These are phyloP conservation scores for Cephus pulcher DNA, from an alignment of 2,888 invertebrate genomes.

Conservation along the genomic window DNA sequence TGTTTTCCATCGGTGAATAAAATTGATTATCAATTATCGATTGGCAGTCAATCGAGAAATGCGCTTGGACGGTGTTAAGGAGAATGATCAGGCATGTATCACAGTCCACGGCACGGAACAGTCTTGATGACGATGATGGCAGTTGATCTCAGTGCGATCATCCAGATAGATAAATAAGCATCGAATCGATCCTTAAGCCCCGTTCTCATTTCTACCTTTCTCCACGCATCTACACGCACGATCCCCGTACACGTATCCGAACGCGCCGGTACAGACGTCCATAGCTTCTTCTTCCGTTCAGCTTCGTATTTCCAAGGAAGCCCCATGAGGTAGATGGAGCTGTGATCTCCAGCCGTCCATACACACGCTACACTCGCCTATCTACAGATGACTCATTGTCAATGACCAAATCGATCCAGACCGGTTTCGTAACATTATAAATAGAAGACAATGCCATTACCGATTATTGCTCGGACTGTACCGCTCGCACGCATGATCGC, in stretches of 20 bases:
- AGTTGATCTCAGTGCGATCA: conserved; percentile 36
- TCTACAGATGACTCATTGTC: conserved; percentile 54
- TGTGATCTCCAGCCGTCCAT: too few relatives aligned
- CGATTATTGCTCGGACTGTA: conserved; percentile 8
- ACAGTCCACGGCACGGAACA: conserved; percentile 1
- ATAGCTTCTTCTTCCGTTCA: conserved; percentile 42
- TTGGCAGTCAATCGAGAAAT: too few relatives aligned
- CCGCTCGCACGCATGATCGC: too few relatives aligned
- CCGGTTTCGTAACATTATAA: conserved; percentile 46
- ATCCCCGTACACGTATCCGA: conserved; percentile 2
- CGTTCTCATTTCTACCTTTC: conserved; percentile 9
- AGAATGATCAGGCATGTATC: conserved; percentile 13
- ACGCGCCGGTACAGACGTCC: conserved; percentile 4
- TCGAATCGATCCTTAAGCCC: conserved; percentile 21
- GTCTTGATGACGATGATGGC: conserved; percentile 28
- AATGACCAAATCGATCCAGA: conserved; percentile 47
- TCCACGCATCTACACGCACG: not conserved
- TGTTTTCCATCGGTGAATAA: too few relatives aligned
- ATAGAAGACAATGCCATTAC: conserved; percentile 22
- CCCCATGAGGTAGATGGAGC: too few relatives aligned
- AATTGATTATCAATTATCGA: too few relatives aligned
- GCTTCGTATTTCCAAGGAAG: not conserved
- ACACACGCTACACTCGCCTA: conserved; percentile 14
- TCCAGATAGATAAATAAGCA: conserved; percentile 44
- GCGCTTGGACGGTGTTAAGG: not conserved